phyloP scores from a whole-genome alignment of 2,888 invertebrate species.

The Lasioglossum malachurum region DNA sequence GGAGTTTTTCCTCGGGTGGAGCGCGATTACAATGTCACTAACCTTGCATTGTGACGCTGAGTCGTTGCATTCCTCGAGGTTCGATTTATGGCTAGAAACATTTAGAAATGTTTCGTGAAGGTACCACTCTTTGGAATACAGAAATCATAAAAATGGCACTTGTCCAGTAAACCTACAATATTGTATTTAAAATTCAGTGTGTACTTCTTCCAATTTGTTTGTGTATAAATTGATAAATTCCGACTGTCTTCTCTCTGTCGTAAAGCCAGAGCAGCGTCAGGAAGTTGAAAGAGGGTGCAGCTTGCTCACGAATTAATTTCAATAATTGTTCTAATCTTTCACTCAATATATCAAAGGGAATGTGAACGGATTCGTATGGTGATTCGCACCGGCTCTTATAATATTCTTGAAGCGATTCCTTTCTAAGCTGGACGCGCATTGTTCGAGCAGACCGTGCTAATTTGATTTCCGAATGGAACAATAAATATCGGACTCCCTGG shows the following conservation, averaged over 20 bases:
- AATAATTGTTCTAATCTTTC: neutral
- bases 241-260: no score
- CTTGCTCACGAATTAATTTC: neutral
- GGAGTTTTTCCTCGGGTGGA: neutral
- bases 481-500: neutral
- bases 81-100: slow-evolving; percentile 8
- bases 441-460: neutral
- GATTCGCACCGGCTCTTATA: neutral
- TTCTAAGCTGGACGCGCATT: neutral
- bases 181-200: neutral
- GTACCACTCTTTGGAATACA: no score
- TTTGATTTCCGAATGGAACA: slow-evolving; percentile 4
- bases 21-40: slow-evolving; percentile 42
- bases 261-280: no score
- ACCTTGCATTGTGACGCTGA: slow-evolving; percentile 42
- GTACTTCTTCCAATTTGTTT: neutral
- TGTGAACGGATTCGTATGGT: no score
- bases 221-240: no score
- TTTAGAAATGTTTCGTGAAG: no score
- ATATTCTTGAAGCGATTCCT: neutral
- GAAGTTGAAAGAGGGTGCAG: neutral
- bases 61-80: slow-evolving; percentile 6
- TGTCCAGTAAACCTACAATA: neutral
- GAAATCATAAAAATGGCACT: neutral
- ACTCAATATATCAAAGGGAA: neutral